Evolutionary conservation across 2,888 invertebrate genomes (phyloP).

Genomic region (Drosophila prostipennis): DNA sequence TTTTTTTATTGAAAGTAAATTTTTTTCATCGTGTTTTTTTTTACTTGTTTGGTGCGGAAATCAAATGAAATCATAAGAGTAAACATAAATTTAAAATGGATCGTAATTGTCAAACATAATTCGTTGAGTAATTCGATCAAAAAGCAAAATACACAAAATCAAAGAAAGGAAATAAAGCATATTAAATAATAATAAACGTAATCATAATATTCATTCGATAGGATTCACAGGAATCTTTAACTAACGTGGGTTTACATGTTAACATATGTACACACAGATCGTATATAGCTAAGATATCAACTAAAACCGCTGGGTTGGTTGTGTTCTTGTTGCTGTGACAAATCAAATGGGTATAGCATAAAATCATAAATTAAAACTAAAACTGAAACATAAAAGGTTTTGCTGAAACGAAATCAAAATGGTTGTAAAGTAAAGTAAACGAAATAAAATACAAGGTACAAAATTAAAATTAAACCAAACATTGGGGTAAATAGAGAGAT

Average conservation of each 20-base stretch:
- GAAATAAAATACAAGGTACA: slow-evolving; percentile 23
- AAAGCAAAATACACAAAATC: slow-evolving; percentile 34
- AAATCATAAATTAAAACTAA: slow-evolving; percentile 36
- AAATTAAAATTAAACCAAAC: slow-evolving; percentile 34
- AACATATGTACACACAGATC: slow-evolving; percentile 16
- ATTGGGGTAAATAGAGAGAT: slow-evolving; percentile 7
- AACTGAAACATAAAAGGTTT: slow-evolving; percentile 10
- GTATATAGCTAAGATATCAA: slow-evolving; percentile 21
- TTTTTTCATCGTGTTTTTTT: slow-evolving; percentile 28
- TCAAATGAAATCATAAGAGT: slow-evolving; percentile 56
- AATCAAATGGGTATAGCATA: slow-evolving; percentile 13
- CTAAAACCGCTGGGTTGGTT: slow-evolving; percentile 2
- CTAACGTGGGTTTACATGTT: slow-evolving; percentile 8
- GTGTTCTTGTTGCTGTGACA: slow-evolving; percentile 11
- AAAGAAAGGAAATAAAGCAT: slow-evolving; percentile 31
- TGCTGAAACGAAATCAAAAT: slow-evolving; percentile 26
- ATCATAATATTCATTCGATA: slow-evolving; percentile 41
- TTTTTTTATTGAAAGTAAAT: slow-evolving; percentile 63
- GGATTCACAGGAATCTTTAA: slow-evolving; percentile 17
- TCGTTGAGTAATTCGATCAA: slow-evolving; percentile 2
- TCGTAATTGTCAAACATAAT: slow-evolving; percentile 12
- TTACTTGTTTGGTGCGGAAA: slow-evolving; percentile 49
- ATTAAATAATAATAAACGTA: slow-evolving; percentile 60
- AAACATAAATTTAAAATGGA: slow-evolving; percentile 57
- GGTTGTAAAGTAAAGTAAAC: no score